Percentiles rank a stretch among this genome's conserved stretches.
These are phyloP conservation scores for Trichechus manatus DNA, from an alignment of 2,113 vertebrate species.

Conservation along the genomic window DNA sequence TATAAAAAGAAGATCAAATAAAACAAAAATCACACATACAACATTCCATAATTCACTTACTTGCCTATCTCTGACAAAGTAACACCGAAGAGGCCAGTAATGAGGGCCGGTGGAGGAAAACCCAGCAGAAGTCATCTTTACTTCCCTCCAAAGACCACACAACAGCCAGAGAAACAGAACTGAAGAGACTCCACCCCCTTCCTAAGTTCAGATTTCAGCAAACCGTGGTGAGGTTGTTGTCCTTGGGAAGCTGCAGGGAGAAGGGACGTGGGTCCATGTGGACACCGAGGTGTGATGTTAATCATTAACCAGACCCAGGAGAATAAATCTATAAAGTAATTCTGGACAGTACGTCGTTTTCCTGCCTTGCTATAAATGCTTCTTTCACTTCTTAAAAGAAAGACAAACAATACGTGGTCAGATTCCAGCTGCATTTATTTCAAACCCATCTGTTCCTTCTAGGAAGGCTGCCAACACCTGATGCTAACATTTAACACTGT, in stretches of 20 bases:
- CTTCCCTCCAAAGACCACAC: neutral
- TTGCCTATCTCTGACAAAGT: neutral
- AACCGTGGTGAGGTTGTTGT: neutral
- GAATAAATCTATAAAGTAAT: constrained; percentile 16
- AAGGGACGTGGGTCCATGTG: neutral
- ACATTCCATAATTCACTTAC: constrained; percentile 37
- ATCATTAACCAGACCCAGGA: constrained; percentile 24
- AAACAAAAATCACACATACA: neutral
- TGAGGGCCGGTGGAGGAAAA: neutral
- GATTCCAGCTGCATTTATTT: constrained; percentile 74
- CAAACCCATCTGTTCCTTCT: constrained; percentile 53
- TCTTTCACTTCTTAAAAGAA: constrained; percentile 62
- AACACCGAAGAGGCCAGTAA: neutral
- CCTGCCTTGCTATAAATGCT: constrained; percentile 17
- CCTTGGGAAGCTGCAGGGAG: neutral
- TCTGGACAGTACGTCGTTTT: neutral
- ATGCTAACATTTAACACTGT: neutral
- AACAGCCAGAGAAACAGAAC: neutral
- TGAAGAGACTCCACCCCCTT: constrained; percentile 60
- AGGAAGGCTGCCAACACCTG: constrained; percentile 57
- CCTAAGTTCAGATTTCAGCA: neutral
- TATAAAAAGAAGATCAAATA: neutral
- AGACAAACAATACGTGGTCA: constrained; percentile 43
- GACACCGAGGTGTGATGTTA: neutral
- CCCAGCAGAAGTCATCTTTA: neutral